phyloP scores from a whole-genome alignment of 2,113 vertebrate genomes.

The Sylvia atricapilla region DNA sequence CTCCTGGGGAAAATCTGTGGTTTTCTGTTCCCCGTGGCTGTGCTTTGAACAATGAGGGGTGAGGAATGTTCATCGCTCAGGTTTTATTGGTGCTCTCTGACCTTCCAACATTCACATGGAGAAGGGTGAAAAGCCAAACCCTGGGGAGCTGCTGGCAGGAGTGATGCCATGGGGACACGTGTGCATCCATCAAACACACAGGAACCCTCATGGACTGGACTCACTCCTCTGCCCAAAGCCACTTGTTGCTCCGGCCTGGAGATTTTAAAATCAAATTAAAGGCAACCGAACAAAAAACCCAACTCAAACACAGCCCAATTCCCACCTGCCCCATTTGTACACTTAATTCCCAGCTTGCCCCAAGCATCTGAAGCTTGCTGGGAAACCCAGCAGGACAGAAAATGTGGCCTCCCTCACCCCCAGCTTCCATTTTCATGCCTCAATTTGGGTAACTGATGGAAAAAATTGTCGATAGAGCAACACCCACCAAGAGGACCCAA shows the following conservation, averaged over 20 bases:
- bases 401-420: not conserved
- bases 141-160: not conserved
- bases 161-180: not conserved
- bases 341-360: not conserved
- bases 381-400: not conserved
- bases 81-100: not conserved
- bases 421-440: not conserved
- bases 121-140: not conserved
- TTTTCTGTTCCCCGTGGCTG: not conserved
- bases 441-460: not conserved
- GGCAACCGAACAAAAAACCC: not conserved
- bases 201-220: not conserved
- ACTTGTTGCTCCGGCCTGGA: not conserved
- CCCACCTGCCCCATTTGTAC: not conserved
- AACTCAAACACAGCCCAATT: not conserved
- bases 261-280: not conserved
- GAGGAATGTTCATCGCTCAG: conserved; percentile 12
- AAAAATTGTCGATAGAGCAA: not conserved
- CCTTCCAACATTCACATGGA: not conserved
- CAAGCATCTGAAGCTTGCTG: not conserved
- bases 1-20: conserved; percentile 40
- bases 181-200: not conserved
- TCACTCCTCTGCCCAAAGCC: not conserved
- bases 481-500: not conserved
- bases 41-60: not conserved